phyloP scores from a whole-genome alignment of 2,888 invertebrate species.

The Pseudolycoriella hygida region DNA sequence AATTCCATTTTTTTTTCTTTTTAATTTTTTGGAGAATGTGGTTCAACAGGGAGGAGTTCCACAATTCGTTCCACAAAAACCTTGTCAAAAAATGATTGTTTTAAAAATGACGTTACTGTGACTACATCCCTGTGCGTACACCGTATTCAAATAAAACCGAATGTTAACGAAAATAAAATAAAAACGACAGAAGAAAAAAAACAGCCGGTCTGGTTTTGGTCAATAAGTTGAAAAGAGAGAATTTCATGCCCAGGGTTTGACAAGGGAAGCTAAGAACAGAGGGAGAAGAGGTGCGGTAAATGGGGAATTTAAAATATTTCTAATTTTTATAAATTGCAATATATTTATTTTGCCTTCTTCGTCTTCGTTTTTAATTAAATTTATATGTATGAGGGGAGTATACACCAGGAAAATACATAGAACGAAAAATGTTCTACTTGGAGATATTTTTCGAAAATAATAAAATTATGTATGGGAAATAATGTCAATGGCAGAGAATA shows the following conservation, averaged over 20 bases:
- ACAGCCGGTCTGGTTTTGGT: slow-evolving; percentile 14
- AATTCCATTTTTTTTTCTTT: too few relatives aligned
- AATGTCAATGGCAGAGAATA: too few relatives aligned
- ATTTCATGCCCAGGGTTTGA: slow-evolving; percentile 8
- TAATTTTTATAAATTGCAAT: neutral
- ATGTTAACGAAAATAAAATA: neutral
- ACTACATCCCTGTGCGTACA: too few relatives aligned
- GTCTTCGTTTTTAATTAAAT: neutral
- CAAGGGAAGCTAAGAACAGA: slow-evolving; percentile 1
- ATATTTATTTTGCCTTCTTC: neutral
- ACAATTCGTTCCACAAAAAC: too few relatives aligned
- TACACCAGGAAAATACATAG: neutral
- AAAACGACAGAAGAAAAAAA: slow-evolving; percentile 4
- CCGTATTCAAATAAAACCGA: neutral
- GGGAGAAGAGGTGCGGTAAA: slow-evolving; percentile 1
- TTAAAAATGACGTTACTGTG: too few relatives aligned
- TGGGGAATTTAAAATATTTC: slow-evolving; percentile 3
- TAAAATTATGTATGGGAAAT: neutral
- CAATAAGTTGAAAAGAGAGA: slow-evolving; percentile 8
- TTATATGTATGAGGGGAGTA: neutral
- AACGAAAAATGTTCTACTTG: neutral
- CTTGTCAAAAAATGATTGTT: too few relatives aligned
- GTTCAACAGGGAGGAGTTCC: too few relatives aligned
- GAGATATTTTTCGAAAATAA: neutral
- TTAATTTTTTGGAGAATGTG: too few relatives aligned